Evolutionary conservation across 2,888 invertebrate genomes (phyloP).

Genomic region (Anagyrus pseudococci): DNA sequence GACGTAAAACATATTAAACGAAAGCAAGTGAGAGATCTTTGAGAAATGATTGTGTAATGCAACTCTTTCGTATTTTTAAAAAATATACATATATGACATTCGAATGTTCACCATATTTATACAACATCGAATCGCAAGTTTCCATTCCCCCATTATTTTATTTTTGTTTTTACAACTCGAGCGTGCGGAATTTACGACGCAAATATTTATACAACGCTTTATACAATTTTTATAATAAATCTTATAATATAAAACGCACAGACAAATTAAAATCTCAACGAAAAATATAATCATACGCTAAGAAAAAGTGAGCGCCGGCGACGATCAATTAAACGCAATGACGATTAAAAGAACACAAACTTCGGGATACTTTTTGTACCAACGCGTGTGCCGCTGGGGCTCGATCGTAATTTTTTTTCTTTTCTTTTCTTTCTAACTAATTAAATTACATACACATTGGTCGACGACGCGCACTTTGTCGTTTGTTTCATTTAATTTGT

Average conservation of each 20-base stretch:
- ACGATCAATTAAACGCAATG: constrained; percentile 26
- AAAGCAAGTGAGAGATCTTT: constrained; percentile 5
- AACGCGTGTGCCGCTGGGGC: constrained; percentile 47
- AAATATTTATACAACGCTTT: constrained; percentile 15
- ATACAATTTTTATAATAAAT: constrained; percentile 21
- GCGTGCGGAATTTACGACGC: constrained; percentile 11
- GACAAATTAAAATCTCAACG: constrained; percentile 9
- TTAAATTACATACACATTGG: constrained; percentile 41
- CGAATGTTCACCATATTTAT: constrained; percentile 32
- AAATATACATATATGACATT: constrained; percentile 34
- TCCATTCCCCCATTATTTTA: constrained; percentile 7
- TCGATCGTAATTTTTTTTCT: constrained; percentile 39
- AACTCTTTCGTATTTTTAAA: constrained; percentile 24
- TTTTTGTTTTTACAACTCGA: constrained; percentile 17
- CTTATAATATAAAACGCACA: constrained; percentile 4
- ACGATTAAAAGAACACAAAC: constrained; percentile 38
- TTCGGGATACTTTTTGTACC: constrained; percentile 46
- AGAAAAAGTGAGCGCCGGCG: constrained; percentile 23
- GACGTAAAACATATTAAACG: constrained; percentile 1
- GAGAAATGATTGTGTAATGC: constrained; percentile 21
- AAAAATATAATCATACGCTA: constrained; percentile 6
- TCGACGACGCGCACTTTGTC: constrained; percentile 27
- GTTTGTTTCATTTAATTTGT: constrained; percentile 3
- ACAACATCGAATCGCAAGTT: constrained; percentile 12
- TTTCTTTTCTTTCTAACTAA: constrained; percentile 37